Conservation (phyloP, 2,797 vertebrate species). For the Sebastes goodei region DNA sequence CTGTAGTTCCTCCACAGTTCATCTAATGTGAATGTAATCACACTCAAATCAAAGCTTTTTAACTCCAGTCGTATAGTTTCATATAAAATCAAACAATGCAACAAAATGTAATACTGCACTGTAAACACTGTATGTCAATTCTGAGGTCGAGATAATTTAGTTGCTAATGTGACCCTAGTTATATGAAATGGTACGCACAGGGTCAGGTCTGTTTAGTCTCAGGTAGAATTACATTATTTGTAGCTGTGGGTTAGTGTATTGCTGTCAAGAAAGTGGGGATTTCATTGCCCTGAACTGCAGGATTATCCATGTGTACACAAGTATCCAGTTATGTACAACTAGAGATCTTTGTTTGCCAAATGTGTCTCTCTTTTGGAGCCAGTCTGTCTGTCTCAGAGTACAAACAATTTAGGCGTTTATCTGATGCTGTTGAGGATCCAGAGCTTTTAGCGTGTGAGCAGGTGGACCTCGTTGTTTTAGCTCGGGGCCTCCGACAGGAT, state of each 20-base stretch:
- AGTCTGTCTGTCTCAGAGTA: slow-evolving; percentile 6
- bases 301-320: slow-evolving; percentile 22
- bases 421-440: slow-evolving; percentile 6
- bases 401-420: slow-evolving; percentile 32
- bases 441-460: slow-evolving; percentile 19
- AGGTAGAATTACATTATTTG: not conserved
- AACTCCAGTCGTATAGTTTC: not conserved
- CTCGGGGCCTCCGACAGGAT: slow-evolving; percentile 17
- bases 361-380: slow-evolving; percentile 20
- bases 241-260: not conserved
- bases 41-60: not conserved
- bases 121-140: not conserved
- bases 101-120: not conserved
- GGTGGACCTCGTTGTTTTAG: slow-evolving; percentile 40
- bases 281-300: slow-evolving; percentile 6
- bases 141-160: not conserved
- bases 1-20: not conserved
- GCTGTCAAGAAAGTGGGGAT: not conserved
- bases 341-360: slow-evolving; percentile 36
- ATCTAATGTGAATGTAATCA: not conserved
- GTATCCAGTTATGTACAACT: slow-evolving; percentile 3
- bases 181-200: not conserved
- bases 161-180: not conserved
- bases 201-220: not conserved
- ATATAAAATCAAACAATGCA: not conserved